Conservation (phyloP, 2,797 vertebrate species). For the Spinus olivaceus region DNA sequence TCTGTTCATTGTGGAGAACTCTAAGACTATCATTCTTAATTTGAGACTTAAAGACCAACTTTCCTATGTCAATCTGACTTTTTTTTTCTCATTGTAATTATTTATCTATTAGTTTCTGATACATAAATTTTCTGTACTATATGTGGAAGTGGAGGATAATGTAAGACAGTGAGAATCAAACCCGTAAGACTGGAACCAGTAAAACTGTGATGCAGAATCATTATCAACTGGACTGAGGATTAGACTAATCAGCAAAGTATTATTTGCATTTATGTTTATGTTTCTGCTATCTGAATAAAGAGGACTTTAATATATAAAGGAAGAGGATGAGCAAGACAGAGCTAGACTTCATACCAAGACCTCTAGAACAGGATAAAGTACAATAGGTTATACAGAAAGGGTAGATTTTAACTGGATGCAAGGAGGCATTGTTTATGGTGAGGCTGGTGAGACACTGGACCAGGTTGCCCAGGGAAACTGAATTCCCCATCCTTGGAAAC, state of each 20-base stretch:
- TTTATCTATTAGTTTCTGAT: not conserved
- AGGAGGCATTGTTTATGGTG: not conserved
- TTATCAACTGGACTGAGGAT: not conserved
- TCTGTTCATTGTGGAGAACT: not conserved
- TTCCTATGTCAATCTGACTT: not conserved
- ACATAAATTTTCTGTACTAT: not conserved
- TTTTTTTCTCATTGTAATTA: not conserved
- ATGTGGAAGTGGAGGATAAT: not conserved
- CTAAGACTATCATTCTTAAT: not conserved
- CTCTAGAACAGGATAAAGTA: not conserved
- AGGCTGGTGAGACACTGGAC: not conserved
- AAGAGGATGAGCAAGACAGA: not conserved
- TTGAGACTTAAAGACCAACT: not conserved
- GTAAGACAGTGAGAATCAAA: not conserved
- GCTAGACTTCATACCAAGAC: not conserved
- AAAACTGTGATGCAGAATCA: not conserved
- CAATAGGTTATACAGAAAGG: not conserved
- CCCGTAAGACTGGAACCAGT: not conserved
- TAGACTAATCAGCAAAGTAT: not conserved
- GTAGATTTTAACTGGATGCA: not conserved
- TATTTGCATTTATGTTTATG: not conserved
- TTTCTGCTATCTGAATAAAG: not conserved
- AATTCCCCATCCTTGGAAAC: not conserved
- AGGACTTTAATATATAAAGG: not conserved
- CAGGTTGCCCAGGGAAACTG: not conserved